These are phyloP conservation scores for Stegodyphus dumicola DNA, from an alignment of 1,140 invertebrate species.

Conservation along the genomic window DNA sequence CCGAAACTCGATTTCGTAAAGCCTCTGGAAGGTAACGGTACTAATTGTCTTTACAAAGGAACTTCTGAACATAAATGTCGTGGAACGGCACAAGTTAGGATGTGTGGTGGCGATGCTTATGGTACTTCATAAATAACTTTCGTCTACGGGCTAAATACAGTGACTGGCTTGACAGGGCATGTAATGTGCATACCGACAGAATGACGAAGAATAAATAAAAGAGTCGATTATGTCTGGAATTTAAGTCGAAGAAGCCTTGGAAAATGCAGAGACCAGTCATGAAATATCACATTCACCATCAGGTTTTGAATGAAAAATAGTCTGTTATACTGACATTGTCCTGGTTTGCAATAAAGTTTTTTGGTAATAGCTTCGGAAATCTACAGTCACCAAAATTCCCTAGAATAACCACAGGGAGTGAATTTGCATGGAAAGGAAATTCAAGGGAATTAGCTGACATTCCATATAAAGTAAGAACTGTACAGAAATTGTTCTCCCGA, in stretches of 20 bases:
- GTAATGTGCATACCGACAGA: background rate
- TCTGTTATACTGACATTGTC: background rate
- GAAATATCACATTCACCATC: conserved; percentile 30
- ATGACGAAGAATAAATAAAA: conserved; percentile 30
- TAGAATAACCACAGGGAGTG: background rate
- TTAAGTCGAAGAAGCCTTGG: background rate
- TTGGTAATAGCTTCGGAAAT: conserved; percentile 16
- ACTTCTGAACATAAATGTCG: conserved; percentile 23
- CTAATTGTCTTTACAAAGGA: conserved; percentile 14
- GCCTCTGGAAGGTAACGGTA: background rate
- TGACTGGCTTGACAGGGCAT: conserved; percentile 8
- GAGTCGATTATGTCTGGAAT: conserved; percentile 2
- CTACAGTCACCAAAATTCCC: conserved; percentile 4
- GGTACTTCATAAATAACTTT: background rate
- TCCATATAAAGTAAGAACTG: background rate
- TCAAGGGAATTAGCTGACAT: background rate
- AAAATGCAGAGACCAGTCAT: conserved; percentile 8
- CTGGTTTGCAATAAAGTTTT: conserved; percentile 8
- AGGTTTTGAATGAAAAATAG: background rate
- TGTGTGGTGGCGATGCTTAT: background rate
- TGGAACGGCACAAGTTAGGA: conserved; percentile 17
- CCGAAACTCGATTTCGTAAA: background rate
- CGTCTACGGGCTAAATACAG: conserved; percentile 27
- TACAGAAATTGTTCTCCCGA: background rate
- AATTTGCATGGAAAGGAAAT: background rate